Evolutionary conservation across 2,888 invertebrate species (phyloP).

Genomic region (Protodeltote pygarga): DNA sequence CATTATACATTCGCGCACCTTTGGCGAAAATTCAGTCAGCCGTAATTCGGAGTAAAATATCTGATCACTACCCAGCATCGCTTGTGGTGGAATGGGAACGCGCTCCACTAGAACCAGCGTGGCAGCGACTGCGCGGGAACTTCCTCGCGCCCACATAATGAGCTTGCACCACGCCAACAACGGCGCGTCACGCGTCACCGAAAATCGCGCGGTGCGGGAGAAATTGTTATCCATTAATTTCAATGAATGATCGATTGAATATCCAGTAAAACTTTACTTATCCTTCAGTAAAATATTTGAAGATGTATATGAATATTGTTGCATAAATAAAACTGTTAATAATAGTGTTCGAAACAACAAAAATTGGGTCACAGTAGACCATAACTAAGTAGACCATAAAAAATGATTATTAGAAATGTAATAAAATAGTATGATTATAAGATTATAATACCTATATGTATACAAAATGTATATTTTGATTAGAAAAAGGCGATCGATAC

Average conservation of each 20-base stretch:
- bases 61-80: slow-evolving; percentile 5
- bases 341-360: background rate
- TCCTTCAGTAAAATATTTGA: background rate
- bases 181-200: background rate
- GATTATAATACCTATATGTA: too few relatives aligned
- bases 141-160: too few relatives aligned
- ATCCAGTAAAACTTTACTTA: background rate
- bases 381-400: too few relatives aligned
- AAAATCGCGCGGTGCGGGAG: slow-evolving; percentile 1
- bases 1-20: slow-evolving; percentile 2
- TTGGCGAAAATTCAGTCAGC: background rate
- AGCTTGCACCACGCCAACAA: background rate
- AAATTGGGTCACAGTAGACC: too few relatives aligned
- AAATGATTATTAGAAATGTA: too few relatives aligned
- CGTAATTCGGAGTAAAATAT: slow-evolving; percentile 1
- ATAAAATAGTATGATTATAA: too few relatives aligned
- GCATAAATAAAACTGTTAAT: background rate
- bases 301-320: background rate
- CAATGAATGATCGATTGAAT: background rate
- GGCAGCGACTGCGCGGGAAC: too few relatives aligned
- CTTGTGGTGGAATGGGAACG: slow-evolving; percentile 1
- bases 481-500: too few relatives aligned
- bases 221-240: background rate
- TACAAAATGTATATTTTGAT: too few relatives aligned
- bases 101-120: too few relatives aligned